Conservation (phyloP, 2,888 invertebrate species). For the Tinea trinotella region DNA sequence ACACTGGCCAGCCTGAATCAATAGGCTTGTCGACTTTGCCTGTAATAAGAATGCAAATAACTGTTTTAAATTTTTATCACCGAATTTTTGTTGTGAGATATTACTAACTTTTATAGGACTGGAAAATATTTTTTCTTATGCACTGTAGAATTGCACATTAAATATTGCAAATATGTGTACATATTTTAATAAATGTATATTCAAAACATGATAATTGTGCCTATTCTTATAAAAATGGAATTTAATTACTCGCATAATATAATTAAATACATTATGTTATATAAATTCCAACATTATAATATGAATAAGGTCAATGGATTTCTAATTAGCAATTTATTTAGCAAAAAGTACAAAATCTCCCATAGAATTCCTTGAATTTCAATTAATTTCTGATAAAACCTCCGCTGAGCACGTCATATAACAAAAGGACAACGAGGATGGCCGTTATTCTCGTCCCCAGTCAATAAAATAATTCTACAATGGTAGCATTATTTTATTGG, state of each 20-base stretch:
- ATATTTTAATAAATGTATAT: too few relatives aligned
- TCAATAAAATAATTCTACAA: slow-evolving; percentile 47
- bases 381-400: slow-evolving; percentile 50
- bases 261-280: too few relatives aligned
- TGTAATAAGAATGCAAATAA: slow-evolving; percentile 1
- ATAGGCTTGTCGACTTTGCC: slow-evolving; percentile 8
- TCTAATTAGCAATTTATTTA: neutral
- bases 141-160: too few relatives aligned
- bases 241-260: too few relatives aligned
- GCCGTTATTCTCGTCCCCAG: slow-evolving; percentile 36
- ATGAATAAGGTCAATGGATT: neutral
- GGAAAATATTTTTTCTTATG: too few relatives aligned
- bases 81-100: too few relatives aligned
- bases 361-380: slow-evolving; percentile 56
- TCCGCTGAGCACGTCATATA: slow-evolving; percentile 43
- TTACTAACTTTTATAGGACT: too few relatives aligned
- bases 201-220: too few relatives aligned
- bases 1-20: slow-evolving; percentile 35
- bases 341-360: neutral
- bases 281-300: neutral
- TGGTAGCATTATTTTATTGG: slow-evolving; percentile 25
- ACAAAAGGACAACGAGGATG: slow-evolving; percentile 51
- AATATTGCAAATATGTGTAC: too few relatives aligned
- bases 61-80: neutral
- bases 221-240: too few relatives aligned